Evolutionary conservation across 1,140 invertebrate genomes (phyloP), one percentile per base, ranked within the genome.

Genomic region (Nixonia krombeini): DNA sequence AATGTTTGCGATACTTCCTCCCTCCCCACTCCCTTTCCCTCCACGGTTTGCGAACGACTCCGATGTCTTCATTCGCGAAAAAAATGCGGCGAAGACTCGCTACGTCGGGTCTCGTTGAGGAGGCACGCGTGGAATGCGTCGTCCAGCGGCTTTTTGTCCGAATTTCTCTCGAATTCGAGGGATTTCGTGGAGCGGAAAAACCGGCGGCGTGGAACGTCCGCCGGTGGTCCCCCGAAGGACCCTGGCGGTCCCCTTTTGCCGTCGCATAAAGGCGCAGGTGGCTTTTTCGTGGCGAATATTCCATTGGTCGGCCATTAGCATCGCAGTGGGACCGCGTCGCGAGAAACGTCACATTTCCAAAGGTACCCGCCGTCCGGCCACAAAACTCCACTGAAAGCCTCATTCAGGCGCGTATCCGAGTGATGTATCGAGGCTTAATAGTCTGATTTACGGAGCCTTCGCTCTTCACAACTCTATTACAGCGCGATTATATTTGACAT

Each of bases 401-500:
- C 50, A 41, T 55, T 69, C 58, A 53, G 18, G 16, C 31, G 23
- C 31, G 10, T 41, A 58, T 69, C 52, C 58, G 47, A 50, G 58
- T 69, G 55, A 69, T 63, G 53, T 52, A 63, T 59, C 47, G 59
- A 47, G n/a, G 38, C 59, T 69, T 63, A 63, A 69, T 69, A 63
- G 59, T 58, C 53, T 44, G 66, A 59, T 62, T 68, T 62, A 62
- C 52, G 47, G 47, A 57, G 12, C 29, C 46, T 49, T 53, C 46
- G 13, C 52, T 51, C n/a, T 23, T 51, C 15, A 68, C 52, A 57
- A 61, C 57, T 68, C 65, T 62, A 68, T 68, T 68, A 62, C 57
- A n/a, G n/a, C n/a, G n/a, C n/a, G n/a, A n/a, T n/a, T n/a, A n/a
- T n/a, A n/a, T n/a, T n/a, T n/a, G n/a, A n/a, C n/a, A n/a, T n/a